Evolutionary conservation across 2,113 vertebrate genomes (phyloP), one percentile per base, ranked within the genome.

Genomic region (Nerophis lumbriciformis): DNA sequence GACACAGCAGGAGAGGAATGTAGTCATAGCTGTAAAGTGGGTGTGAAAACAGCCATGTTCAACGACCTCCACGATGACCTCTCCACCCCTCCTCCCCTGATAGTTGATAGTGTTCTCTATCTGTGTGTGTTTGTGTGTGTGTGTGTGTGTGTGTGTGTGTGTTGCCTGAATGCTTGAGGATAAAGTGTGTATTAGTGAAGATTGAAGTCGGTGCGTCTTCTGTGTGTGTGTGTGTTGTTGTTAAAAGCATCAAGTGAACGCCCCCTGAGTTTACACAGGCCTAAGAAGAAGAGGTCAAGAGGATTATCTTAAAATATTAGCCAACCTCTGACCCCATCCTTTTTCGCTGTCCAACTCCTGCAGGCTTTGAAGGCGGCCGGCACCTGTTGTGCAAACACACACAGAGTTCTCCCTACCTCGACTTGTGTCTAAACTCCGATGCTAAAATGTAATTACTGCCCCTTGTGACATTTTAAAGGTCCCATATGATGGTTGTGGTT

Each of bases 281-380:
- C 49, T 6, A 38, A 48, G 54, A 45, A 57, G 55, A 80, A 63
- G 72, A 73, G 83, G 85, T 86, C 85, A 85, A 85, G 78, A 78
- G 78, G 83, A 87, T 86, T 84, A 85, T 83, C 78, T 84, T 84
- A 85, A 85, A 80, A 78, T 87, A 84, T 83, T 80, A 79, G 65
- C 65, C 66, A 66, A 65, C 50, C 72, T 72, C 65, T 79, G 56
- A 75, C 65, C 77, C 66, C 38, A 13, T 63, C 59, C 73, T 68
- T 67, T 71, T 51, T 51, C 63, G 5, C 53, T 48, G 58, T 66
- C 42, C 38, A 16, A 55, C 36, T 15, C 10, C 0, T 42, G 53
- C 53, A 16, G 51, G 58, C 48, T 42, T 66, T 58, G 60, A 68
- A 63, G 53, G 53, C 50, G 21, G 37, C 28, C 67, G 36, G 71